These are phyloP conservation scores for Aplocera efformata DNA, from an alignment of 2,888 invertebrate species.

Conservation along the genomic window DNA sequence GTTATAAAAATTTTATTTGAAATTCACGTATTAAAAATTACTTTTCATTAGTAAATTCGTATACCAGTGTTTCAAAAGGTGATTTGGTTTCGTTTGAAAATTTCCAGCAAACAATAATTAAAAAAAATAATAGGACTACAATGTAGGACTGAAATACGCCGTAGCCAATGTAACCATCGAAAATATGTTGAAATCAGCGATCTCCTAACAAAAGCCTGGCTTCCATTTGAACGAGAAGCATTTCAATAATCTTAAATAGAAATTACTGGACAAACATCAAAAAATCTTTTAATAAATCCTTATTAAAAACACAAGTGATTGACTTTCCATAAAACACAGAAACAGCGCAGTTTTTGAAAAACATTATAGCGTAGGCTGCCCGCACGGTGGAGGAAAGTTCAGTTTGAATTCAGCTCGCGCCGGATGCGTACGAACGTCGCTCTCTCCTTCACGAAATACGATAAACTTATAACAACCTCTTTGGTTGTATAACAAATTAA, in stretches of 20 bases:
- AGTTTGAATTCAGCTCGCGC: conserved; percentile 41
- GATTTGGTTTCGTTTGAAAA: no score
- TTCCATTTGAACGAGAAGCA: no score
- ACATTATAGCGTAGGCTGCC: conserved; percentile 16
- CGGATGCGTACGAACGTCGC: conserved; percentile 38
- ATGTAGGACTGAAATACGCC: no score
- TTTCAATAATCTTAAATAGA: neutral
- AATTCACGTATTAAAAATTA: no score
- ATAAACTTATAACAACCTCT: conserved; percentile 31
- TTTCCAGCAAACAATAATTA: no score
- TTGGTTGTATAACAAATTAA: neutral
- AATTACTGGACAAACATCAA: neutral
- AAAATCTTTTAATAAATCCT: neutral
- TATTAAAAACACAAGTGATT: conserved; percentile 5
- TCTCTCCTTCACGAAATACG: conserved; percentile 30
- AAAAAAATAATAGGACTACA: no score
- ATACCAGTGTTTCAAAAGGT: no score
- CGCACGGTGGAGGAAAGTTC: conserved; percentile 27
- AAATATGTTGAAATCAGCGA: no score
- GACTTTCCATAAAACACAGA: conserved; percentile 1
- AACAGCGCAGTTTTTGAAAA: conserved; percentile 31
- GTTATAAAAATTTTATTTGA: no score
- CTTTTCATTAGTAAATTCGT: no score
- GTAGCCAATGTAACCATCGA: no score
- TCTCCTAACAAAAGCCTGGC: no score